Conservation (phyloP, 2,113 vertebrate species). For the Edolisoma coerulescens region DNA sequence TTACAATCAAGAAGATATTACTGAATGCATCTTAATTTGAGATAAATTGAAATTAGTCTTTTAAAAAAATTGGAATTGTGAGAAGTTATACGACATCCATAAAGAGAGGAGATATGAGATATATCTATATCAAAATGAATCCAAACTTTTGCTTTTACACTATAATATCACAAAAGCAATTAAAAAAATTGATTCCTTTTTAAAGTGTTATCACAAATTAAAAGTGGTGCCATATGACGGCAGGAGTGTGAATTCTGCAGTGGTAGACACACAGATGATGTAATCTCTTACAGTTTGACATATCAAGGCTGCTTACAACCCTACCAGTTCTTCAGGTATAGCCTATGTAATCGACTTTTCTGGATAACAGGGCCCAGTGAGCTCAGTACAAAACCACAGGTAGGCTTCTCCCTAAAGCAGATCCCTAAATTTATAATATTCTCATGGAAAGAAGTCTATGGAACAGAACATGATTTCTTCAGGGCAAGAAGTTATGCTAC, state of each 20-base stretch:
- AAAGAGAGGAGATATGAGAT: not conserved
- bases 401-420: not conserved
- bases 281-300: not conserved
- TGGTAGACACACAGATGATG: not conserved
- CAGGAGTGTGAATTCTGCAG: not conserved
- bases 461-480: not conserved
- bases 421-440: not conserved
- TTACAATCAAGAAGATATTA: not conserved
- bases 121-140: not conserved
- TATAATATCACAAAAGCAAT: not conserved
- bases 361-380: not conserved
- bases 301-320: not conserved
- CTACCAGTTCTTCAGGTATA: not conserved
- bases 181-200: not conserved
- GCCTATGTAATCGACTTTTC: not conserved
- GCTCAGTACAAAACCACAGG: not conserved
- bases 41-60: not conserved
- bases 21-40: not conserved
- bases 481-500: not conserved
- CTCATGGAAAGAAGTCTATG: not conserved
- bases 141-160: not conserved
- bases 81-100: not conserved
- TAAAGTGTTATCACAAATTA: not conserved
- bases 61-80: not conserved
- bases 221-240: not conserved